Evolutionary conservation across 2,797 vertebrate genomes (phyloP).

Genomic region (Brachyalestes nurse): DNA sequence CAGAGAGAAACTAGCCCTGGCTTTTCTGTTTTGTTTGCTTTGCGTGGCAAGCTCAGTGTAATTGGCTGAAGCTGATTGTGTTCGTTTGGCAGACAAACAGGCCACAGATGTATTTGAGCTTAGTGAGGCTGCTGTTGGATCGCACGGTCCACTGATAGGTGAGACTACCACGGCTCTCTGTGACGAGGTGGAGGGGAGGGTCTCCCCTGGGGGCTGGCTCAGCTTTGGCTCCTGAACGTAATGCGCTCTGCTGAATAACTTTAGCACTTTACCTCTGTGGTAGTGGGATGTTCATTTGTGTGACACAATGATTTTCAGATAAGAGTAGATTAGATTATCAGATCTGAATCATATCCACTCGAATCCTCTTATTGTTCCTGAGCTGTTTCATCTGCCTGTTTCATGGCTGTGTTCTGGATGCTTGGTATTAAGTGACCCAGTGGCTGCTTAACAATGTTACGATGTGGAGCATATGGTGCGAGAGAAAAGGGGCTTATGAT

Average conservation of each 20-base stretch:
- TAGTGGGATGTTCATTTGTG: neutral
- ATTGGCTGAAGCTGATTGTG: neutral
- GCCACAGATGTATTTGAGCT: neutral
- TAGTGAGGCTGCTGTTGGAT: neutral
- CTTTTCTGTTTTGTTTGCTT: neutral
- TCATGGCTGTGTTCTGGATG: neutral
- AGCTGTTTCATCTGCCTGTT: neutral
- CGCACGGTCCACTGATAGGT: neutral
- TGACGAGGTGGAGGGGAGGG: neutral
- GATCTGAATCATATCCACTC: neutral
- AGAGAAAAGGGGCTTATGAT: neutral
- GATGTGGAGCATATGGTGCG: neutral
- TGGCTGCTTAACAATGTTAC: neutral
- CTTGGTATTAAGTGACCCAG: neutral
- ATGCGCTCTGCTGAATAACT: neutral
- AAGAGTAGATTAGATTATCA: neutral
- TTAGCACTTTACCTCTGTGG: neutral
- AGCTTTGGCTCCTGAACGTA: neutral
- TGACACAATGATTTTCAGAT: neutral
- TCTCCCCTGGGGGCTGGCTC: neutral
- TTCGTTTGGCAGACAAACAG: neutral
- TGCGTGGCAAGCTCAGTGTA: neutral
- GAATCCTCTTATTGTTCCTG: slow-evolving; percentile 12
- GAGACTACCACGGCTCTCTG: neutral
- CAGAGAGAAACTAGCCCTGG: neutral